Evolutionary conservation across 2,797 vertebrate genomes (phyloP).

Genomic region (Eospalax fontanierii): DNA sequence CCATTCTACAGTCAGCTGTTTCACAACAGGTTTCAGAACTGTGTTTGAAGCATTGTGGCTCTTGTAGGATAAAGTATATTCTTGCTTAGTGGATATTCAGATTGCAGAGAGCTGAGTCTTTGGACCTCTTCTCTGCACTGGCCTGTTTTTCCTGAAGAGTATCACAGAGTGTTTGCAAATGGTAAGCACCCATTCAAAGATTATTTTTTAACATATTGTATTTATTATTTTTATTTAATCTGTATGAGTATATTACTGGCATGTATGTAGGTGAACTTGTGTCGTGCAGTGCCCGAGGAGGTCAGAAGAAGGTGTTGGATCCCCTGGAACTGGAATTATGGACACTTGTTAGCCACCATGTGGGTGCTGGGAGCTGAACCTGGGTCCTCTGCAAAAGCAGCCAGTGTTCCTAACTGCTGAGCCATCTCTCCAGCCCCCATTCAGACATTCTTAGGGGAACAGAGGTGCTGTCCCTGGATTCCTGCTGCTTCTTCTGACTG

Average conservation of each 20-base stretch:
- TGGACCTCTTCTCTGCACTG: not conserved
- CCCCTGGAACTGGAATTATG: no score
- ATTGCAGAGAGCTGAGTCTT: not conserved
- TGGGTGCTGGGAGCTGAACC: no score
- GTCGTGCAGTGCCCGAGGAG: no score
- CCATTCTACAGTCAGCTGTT: not conserved
- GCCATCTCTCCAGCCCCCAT: not conserved
- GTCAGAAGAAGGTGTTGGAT: no score
- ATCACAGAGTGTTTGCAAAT: not conserved
- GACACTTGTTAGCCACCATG: no score
- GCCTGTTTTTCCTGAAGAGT: not conserved
- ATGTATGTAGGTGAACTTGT: no score
- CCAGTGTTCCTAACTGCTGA: no score
- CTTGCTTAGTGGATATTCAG: not conserved
- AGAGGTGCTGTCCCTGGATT: conserved; percentile 79
- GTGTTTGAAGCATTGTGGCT: not conserved
- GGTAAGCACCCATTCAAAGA: not conserved
- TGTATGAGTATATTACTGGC: no score
- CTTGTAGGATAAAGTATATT: not conserved
- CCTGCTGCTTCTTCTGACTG: conserved; percentile 74
- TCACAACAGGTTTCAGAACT: not conserved
- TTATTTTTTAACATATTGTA: not conserved
- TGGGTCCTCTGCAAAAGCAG: no score
- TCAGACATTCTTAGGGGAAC: not conserved
- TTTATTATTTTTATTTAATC: no score